These are phyloP conservation scores for Euphonia xanthogaster DNA, from an alignment of 2,797 vertebrate species.

Conservation along the genomic window DNA sequence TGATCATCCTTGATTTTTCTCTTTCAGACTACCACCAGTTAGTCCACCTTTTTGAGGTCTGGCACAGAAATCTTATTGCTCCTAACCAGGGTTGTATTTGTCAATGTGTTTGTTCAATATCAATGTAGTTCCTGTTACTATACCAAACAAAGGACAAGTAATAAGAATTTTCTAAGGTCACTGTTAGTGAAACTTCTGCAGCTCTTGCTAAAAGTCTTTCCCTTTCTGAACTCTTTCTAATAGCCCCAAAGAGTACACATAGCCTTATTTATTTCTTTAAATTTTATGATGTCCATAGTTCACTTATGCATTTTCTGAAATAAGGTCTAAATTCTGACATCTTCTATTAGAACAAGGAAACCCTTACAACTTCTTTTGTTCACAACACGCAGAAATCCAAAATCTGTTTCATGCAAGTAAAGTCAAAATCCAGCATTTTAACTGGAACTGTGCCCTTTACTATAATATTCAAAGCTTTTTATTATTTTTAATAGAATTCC, in stretches of 20 bases:
- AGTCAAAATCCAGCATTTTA: constrained; percentile 9
- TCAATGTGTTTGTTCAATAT: background rate
- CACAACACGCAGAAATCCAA: background rate
- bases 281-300: background rate
- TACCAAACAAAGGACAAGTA: background rate
- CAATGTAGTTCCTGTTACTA: background rate
- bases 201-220: background rate
- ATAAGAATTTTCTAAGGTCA: background rate
- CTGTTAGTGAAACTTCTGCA: background rate
- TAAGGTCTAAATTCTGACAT: background rate
- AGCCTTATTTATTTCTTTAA: background rate
- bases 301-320: background rate
- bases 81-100: background rate
- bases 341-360: background rate
- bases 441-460: background rate
- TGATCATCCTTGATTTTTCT: background rate
- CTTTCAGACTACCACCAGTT: background rate
- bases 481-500: constrained; percentile 69
- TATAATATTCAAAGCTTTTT: constrained; percentile 64
- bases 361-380: background rate
- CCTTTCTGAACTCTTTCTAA: background rate
- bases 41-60: background rate
- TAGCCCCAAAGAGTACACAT: background rate
- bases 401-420: background rate
- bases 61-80: background rate